These are phyloP conservation scores for Drosophila macrospina DNA, from an alignment of 2,888 invertebrate species.

Conservation along the genomic window DNA sequence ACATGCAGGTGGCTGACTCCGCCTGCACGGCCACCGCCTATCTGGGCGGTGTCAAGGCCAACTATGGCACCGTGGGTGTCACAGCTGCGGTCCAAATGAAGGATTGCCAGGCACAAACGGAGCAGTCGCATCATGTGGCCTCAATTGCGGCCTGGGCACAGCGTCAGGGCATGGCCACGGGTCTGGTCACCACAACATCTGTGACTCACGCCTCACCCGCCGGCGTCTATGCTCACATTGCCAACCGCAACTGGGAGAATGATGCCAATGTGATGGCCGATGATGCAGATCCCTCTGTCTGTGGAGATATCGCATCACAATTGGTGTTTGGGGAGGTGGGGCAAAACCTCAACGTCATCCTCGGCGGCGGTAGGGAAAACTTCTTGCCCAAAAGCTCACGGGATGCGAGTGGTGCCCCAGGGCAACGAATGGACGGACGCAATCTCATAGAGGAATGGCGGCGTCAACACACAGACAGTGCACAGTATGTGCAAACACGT, in stretches of 20 bases:
- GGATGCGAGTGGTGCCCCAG: conserved; percentile 86
- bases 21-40: conserved; percentile 94
- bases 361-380: conserved; percentile 91
- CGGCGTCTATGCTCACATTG: conserved; percentile 90
- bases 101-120: conserved; percentile 88
- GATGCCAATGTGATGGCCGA: conserved; percentile 87
- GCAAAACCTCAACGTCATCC: conserved; percentile 89
- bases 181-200: conserved; percentile 91
- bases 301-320: conserved; percentile 91
- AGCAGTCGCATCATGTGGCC: conserved; percentile 87
- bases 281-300: conserved; percentile 86
- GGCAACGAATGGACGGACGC: conserved; percentile 87
- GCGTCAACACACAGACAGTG: conserved; percentile 82
- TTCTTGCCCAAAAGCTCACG: conserved; percentile 87
- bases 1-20: conserved; percentile 93
- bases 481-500: conserved; percentile 88
- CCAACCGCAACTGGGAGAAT: conserved; percentile 90
- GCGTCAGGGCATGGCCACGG: conserved; percentile 88
- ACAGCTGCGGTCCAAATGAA: conserved; percentile 88
- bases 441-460: conserved; percentile 90
- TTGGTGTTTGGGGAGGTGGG: conserved; percentile 89
- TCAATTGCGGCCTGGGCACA: conserved; percentile 91
- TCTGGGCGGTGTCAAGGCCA: conserved; percentile 91
- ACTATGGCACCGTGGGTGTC: conserved; percentile 91
- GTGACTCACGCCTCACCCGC: conserved; percentile 93